Base-by-base conservation (phyloP, 2,113 vertebrate species). In the Cervus canadensis region DNA sequence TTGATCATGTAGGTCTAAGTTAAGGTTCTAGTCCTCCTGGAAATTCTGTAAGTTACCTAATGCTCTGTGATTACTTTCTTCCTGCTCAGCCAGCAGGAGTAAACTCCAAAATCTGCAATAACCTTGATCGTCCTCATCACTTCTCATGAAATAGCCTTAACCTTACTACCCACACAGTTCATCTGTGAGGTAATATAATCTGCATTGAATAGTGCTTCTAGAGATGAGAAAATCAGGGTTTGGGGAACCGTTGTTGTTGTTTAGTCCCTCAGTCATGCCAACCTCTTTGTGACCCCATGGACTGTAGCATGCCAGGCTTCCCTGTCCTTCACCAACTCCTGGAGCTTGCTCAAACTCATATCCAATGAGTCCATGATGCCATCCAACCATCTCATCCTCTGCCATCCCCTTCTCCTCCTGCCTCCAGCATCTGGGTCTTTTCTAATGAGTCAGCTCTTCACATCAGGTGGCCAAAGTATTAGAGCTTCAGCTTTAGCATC, bases 91-190 rank as follows among this genome's bases (percentile, higher is more conserved):
- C n/a, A 56, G 12, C 78, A 5, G 26, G 60, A 71, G 13, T 26
- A 50, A 15, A 57, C 50, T 93, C 87, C 71, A 82, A 33, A 62
- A 71, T 50, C 15, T 25, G 7, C 4, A 59, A 92, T 60, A 74
- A 67, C 30, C 50, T 3, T 43, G 67, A 33, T 50, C 36, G 59
- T 59, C 79, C 26, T 76, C 89, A 67, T 52, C 40, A 28, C 19
- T 89, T 91, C 64, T 59, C 50, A 84, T 19, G 36, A 50, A 83
- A 56, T 26, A 94, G 16, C 33, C 25, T 92, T 92, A 60, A 88
- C 16, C 13, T 95, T 21, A 64, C 11, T 59, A 62, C 40, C 17
- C 54, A 48, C 30, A 45, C 40, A 82, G 5, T 92, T 30, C 64
- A 45, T 30, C 84, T 26, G 4, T 92, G 45, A 89, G 21, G 26